Conservation (phyloP, 2,797 vertebrate species). For the Enteromius radiatus region DNA sequence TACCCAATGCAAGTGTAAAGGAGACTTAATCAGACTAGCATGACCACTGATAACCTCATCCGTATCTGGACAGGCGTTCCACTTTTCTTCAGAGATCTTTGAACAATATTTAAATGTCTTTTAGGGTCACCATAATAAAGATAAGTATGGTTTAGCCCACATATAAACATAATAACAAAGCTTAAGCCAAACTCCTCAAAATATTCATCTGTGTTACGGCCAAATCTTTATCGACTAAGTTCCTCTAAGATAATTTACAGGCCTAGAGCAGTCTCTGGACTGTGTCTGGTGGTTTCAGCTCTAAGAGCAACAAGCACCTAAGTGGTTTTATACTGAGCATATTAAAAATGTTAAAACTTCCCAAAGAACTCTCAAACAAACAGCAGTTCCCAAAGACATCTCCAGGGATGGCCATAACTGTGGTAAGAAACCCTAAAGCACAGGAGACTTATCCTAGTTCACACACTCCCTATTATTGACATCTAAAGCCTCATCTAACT, state of each 20-base stretch:
- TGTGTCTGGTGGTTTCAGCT: slow-evolving; percentile 8
- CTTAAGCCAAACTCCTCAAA: slow-evolving; percentile 20
- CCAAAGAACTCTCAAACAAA: slow-evolving; percentile 24
- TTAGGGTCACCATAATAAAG: not conserved
- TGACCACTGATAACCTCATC: not conserved
- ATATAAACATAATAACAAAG: not conserved
- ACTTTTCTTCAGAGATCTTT: slow-evolving; percentile 1
- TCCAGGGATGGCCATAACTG: slow-evolving; percentile 22
- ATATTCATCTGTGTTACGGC: not conserved
- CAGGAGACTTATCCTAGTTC: slow-evolving; percentile 12
- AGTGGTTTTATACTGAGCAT: slow-evolving; percentile 12
- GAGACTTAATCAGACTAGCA: not conserved
- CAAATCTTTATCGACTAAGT: not conserved
- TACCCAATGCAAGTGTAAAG: not conserved
- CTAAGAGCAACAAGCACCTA: slow-evolving; percentile 18
- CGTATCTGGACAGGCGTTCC: not conserved
- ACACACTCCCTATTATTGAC: slow-evolving; percentile 9
- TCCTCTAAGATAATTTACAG: not conserved
- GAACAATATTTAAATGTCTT: not conserved
- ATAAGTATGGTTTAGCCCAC: slow-evolving; percentile 10
- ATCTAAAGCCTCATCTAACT: slow-evolving; percentile 51
- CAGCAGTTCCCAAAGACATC: slow-evolving; percentile 27
- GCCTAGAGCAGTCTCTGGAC: not conserved
- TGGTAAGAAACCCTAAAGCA: slow-evolving; percentile 26
- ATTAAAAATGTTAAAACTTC: slow-evolving; percentile 32